Evolutionary conservation across 2,113 vertebrate genomes (phyloP).

Genomic region (Hippocampus barbouri): DNA sequence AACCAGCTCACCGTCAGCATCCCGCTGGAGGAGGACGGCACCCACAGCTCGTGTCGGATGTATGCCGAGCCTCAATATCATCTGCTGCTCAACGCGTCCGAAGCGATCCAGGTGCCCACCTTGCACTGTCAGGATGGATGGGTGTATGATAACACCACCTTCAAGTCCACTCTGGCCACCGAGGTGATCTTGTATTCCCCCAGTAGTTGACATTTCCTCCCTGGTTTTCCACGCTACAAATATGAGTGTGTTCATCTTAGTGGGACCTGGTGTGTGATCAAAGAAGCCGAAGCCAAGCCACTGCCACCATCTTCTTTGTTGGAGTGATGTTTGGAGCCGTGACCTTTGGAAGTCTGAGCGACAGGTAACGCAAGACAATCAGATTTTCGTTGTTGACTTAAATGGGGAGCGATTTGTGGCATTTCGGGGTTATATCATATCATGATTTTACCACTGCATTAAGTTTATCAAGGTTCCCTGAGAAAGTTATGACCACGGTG

Average conservation of each 20-base stretch:
- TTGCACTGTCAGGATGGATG: constrained; percentile 76
- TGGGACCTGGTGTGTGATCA: constrained; percentile 84
- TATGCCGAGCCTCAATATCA: constrained; percentile 74
- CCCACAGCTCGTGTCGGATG: constrained; percentile 76
- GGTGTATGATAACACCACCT: constrained; percentile 74
- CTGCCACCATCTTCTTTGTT: constrained; percentile 79
- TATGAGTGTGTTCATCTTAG: constrained; percentile 46
- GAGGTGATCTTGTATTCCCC: constrained; percentile 63
- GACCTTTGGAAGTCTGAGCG: constrained; percentile 77
- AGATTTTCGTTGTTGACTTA: no score
- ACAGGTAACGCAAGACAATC: constrained; percentile 68
- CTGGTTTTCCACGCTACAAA: not conserved
- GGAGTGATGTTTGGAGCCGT: constrained; percentile 78
- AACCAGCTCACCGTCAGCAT: constrained; percentile 71
- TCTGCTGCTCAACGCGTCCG: constrained; percentile 70
- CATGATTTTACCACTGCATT: no score
- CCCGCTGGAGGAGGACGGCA: constrained; percentile 70
- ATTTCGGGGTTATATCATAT: no score
- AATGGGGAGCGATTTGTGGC: no score
- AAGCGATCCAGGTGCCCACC: constrained; percentile 26
- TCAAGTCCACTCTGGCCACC: constrained; percentile 77
- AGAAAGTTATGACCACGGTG: no score
- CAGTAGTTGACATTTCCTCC: not conserved
- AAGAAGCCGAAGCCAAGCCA: constrained; percentile 73
- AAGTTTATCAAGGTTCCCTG: no score